phyloP scores from a whole-genome alignment of 1,140 invertebrate species.

The Bombyx mandarina region DNA sequence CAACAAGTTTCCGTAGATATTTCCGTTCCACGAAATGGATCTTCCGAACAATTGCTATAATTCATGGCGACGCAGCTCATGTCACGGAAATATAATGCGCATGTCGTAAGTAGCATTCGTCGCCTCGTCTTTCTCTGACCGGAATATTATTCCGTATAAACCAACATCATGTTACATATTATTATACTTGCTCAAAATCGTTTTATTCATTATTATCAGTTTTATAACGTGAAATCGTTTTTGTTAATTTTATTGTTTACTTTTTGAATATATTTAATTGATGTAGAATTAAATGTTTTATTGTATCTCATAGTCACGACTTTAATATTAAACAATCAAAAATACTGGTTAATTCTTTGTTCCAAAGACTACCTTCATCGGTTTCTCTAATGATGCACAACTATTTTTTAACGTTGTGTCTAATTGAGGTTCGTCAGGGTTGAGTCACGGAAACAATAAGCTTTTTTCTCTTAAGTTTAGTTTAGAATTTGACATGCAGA shows the following conservation, averaged over 20 bases:
- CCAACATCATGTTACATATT: conserved; percentile 10
- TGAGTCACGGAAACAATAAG: conserved; percentile 27
- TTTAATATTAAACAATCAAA: no score
- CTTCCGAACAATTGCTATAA: conserved; percentile 1
- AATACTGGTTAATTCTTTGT: no score
- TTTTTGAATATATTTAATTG: no score
- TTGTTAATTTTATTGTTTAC: no score
- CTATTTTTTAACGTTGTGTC: no score
- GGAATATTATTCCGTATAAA: conserved; percentile 8
- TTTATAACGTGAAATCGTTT: no score
- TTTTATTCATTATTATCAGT: no score
- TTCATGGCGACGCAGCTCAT: conserved; percentile 9
- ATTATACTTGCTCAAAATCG: no score
- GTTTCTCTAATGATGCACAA: no score
- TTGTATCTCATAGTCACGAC: no score
- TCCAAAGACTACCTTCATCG: no score
- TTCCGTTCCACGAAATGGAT: conserved; percentile 6
- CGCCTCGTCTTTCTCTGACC: neutral
- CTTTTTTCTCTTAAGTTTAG: conserved; percentile 17
- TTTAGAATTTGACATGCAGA: conserved; percentile 16
- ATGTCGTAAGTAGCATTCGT: conserved; percentile 19
- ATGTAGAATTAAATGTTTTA: no score
- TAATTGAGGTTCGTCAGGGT: conserved; percentile 6
- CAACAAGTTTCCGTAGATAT: conserved; percentile 10
- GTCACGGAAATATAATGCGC: conserved; percentile 17